These are phyloP conservation scores for Drosophila parthenogenetica DNA, from an alignment of 2,888 invertebrate species.

Conservation along the genomic window DNA sequence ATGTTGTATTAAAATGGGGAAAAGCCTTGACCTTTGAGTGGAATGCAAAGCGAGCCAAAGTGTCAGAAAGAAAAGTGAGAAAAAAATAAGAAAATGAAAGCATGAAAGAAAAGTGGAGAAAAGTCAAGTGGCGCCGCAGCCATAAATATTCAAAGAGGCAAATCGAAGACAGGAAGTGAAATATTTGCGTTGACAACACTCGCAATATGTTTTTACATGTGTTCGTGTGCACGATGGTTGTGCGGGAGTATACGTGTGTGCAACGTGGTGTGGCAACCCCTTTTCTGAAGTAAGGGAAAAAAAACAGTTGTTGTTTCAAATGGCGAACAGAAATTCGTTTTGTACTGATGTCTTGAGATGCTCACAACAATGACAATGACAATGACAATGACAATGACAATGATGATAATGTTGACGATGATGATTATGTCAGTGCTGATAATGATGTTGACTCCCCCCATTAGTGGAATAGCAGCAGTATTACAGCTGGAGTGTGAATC, in stretches of 20 bases:
- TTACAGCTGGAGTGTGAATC: slow-evolving; percentile 76
- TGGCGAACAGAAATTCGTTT: slow-evolving; percentile 68
- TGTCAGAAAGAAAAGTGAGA: not conserved
- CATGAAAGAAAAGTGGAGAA: not conserved
- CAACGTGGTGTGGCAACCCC: slow-evolving; percentile 27
- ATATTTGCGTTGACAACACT: slow-evolving; percentile 75
- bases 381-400: slow-evolving; percentile 6
- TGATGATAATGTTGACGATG: slow-evolving; percentile 9
- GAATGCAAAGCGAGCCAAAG: not conserved
- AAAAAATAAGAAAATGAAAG: not conserved
- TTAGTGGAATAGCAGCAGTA: slow-evolving; percentile 30
- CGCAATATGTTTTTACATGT: slow-evolving; percentile 57
- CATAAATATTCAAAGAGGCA: slow-evolving; percentile 57
- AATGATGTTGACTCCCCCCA: slow-evolving; percentile 38
- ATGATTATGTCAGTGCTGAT: slow-evolving; percentile 15
- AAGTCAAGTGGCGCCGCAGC: slow-evolving; percentile 44
- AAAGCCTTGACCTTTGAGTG: not conserved
- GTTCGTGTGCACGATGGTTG: slow-evolving; percentile 30
- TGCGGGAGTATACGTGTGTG: not conserved
- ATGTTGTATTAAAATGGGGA: slow-evolving; percentile 51
- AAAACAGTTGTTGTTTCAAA: slow-evolving; percentile 62
- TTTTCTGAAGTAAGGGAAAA: not conserved
- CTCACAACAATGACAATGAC: slow-evolving; percentile 23
- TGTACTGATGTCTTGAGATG: slow-evolving; percentile 36
- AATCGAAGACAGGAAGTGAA: slow-evolving; percentile 75